phyloP scores from a whole-genome alignment of 2,888 invertebrate genomes.

The Microctonus brassicae region DNA sequence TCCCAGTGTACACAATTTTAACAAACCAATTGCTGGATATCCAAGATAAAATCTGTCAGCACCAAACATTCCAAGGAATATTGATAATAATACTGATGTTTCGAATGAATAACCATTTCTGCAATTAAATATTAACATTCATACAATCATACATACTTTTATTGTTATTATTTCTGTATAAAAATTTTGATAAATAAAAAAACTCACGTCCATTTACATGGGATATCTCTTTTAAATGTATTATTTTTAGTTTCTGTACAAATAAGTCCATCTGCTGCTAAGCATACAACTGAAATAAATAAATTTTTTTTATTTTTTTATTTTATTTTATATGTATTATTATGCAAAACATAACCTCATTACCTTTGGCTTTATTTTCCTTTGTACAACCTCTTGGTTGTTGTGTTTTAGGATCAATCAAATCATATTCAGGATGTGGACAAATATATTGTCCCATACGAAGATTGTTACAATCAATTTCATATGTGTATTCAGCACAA shows the following conservation, averaged over 20 bases:
- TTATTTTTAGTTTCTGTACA: conserved; percentile 86
- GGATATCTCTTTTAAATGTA: conserved; percentile 84
- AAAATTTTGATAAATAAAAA: too few species aligned
- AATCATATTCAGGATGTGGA: conserved; percentile 81
- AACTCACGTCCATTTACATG: conserved; percentile 96
- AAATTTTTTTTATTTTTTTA: background rate
- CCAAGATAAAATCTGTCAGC: conserved; percentile 98
- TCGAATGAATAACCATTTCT: conserved; percentile 96
- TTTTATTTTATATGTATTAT: background rate
- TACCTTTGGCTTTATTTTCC: conserved; percentile 86
- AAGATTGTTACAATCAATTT: conserved; percentile 79
- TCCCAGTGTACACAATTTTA: conserved; percentile 95
- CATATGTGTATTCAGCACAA: conserved; percentile 53
- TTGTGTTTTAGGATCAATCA: conserved; percentile 90
- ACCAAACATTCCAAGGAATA: conserved; percentile 98
- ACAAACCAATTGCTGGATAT: conserved; percentile 93
- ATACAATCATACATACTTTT: conserved; percentile 29
- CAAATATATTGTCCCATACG: conserved; percentile 87
- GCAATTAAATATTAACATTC: conserved; percentile 55
- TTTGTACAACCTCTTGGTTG: conserved; percentile 85
- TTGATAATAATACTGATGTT: conserved; percentile 90
- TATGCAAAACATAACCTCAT: background rate
- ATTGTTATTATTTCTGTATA: too few species aligned
- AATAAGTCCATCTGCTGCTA: conserved; percentile 85
- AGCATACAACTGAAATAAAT: conserved; percentile 78